phyloP scores from a whole-genome alignment of 2,797 vertebrate genomes.

The Antennarius maculatus region DNA sequence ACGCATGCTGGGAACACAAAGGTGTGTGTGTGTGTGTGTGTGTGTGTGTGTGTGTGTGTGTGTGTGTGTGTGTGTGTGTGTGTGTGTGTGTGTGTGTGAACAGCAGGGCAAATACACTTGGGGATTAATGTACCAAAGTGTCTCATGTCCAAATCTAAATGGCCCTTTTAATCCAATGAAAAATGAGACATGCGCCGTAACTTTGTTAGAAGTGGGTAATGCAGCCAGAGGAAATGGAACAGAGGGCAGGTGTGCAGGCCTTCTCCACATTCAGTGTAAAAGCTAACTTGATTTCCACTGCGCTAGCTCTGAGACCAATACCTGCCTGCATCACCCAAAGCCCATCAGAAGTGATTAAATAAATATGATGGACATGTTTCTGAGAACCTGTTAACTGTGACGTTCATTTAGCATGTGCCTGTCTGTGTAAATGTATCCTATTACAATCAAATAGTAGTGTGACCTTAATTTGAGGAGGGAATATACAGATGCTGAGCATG shows the following conservation, averaged over 20 bases:
- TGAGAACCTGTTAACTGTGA: conserved; percentile 55
- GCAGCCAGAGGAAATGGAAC: conserved; percentile 75
- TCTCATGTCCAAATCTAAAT: conserved; percentile 74
- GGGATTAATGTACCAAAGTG: conserved; percentile 61
- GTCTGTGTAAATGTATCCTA: conserved; percentile 15
- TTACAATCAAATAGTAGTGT: conserved; percentile 16
- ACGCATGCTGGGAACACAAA: not conserved
- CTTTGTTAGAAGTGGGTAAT: conserved; percentile 80
- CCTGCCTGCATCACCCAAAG: conserved; percentile 66
- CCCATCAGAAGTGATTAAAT: conserved; percentile 76
- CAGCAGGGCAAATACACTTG: conserved; percentile 53
- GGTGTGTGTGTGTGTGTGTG: not conserved
- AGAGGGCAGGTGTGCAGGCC: conserved; percentile 70
- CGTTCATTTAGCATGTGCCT: conserved; percentile 46
- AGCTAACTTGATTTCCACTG: conserved; percentile 80
- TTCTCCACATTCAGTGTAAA: conserved; percentile 67
- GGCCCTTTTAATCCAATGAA: conserved; percentile 80
- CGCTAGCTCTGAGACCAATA: conserved; percentile 70
- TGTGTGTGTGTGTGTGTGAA: conserved; percentile 9
- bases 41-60: conserved; percentile 4
- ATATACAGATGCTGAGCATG: conserved; percentile 1
- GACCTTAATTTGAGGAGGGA: not conserved
- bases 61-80: conserved; percentile 4
- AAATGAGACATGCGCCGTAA: conserved; percentile 83
- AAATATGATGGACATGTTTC: conserved; percentile 70